phyloP scores from a whole-genome alignment of 2,888 invertebrate species.

The Himalopsyche anomala region DNA sequence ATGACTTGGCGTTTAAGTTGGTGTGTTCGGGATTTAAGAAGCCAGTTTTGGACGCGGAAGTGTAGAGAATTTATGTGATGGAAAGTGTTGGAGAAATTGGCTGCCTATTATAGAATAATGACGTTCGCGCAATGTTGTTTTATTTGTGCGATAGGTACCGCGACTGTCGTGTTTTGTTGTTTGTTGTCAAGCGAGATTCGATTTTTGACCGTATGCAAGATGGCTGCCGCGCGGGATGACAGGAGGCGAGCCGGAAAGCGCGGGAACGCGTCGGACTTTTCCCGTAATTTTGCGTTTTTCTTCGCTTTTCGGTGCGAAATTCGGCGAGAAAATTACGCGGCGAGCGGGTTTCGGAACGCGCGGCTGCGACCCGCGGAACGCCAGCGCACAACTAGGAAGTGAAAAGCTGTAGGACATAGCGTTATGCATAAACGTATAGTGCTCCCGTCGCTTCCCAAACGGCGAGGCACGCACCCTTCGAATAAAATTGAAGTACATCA shows the following conservation, averaged over 20 bases:
- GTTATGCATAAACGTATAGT: constrained; percentile 62
- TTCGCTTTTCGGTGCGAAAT: constrained; percentile 39
- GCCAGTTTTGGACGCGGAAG: constrained; percentile 31
- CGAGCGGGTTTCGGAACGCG: constrained; percentile 55
- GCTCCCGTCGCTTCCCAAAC: background rate
- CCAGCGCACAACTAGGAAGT: constrained; percentile 59
- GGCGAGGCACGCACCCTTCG: background rate
- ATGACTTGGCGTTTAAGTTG: background rate
- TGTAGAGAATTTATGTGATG: background rate
- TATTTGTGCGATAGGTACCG: background rate
- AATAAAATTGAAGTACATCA: background rate
- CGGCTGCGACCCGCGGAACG: constrained; percentile 55
- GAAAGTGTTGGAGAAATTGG: background rate
- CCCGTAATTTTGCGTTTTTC: constrained; percentile 22
- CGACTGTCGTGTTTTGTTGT: constrained; percentile 29
- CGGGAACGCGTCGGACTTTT: constrained; percentile 3
- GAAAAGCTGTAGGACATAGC: constrained; percentile 50
- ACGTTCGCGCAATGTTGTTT: constrained; percentile 24
- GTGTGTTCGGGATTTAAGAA: background rate
- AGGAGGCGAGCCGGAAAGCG: constrained; percentile 42
- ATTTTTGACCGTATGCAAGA: constrained; percentile 37
- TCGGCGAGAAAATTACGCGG: constrained; percentile 48
- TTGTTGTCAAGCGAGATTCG: constrained; percentile 33
- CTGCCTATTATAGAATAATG: constrained; percentile 22
- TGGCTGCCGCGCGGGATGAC: constrained; percentile 42